A percentile compares a stretch with the other conserved stretches of the same genome.
phyloP scores from a whole-genome alignment of 2,113 vertebrate species.

The Holacanthus passer region DNA sequence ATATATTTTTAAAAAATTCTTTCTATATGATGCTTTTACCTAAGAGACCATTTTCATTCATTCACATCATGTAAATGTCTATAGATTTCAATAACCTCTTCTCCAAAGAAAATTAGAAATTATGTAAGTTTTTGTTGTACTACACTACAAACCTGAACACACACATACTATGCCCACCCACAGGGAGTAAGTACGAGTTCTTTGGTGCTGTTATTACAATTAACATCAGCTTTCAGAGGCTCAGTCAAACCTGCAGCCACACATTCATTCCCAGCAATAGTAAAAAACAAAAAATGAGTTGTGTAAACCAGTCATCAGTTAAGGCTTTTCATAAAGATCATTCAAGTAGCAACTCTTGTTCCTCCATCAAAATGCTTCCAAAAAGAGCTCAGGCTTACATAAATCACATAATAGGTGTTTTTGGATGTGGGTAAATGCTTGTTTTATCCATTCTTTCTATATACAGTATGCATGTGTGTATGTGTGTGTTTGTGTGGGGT shows the following conservation, averaged over 20 bases:
- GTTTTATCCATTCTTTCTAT: neutral
- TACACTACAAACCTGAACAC: neutral
- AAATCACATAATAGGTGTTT: conserved; percentile 50
- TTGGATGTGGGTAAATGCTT: conserved; percentile 11
- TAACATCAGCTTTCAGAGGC: conserved; percentile 30
- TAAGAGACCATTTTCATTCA: neutral
- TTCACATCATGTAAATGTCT: neutral
- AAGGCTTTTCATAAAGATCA: neutral
- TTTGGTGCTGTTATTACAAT: conserved; percentile 1
- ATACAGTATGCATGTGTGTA: neutral
- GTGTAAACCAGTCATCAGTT: neutral
- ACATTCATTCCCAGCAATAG: neutral
- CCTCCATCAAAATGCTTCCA: neutral
- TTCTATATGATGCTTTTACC: neutral
- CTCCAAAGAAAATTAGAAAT: neutral
- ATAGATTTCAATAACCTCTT: neutral
- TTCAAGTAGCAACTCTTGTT: neutral
- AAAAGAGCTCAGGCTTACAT: conserved; percentile 19
- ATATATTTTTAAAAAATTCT: too few relatives aligned
- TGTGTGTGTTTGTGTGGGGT: conserved; percentile 22
- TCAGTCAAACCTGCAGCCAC: conserved; percentile 17
- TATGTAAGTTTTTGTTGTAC: neutral
- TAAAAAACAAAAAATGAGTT: neutral
- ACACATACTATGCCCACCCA: neutral
- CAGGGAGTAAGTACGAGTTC: neutral